Conservation (phyloP, 2,888 invertebrate genomes). For the Girardia tigrina region DNA sequence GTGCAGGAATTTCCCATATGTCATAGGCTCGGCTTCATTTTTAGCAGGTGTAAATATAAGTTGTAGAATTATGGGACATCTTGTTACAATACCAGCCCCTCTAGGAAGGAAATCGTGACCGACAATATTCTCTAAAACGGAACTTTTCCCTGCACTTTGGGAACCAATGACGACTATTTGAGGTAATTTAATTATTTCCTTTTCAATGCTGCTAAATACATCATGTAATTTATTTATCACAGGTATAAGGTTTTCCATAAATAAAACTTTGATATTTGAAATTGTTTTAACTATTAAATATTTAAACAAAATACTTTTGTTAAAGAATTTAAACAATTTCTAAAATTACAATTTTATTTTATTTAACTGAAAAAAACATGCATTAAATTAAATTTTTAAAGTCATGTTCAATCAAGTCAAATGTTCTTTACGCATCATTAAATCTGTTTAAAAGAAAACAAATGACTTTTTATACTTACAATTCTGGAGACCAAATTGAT, state of each 20-base stretch:
- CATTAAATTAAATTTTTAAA: no score
- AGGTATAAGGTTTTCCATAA: constrained; percentile 95
- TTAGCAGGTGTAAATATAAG: constrained; percentile 77
- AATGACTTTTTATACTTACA: no score
- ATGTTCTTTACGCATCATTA: no score
- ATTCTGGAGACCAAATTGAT: no score
- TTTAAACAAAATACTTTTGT: no score
- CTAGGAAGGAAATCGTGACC: constrained; percentile 90
- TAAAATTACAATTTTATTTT: no score
- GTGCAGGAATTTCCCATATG: constrained; percentile 92
- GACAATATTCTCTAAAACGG: constrained; percentile 90
- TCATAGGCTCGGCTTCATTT: constrained; percentile 55
- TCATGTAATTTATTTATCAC: constrained; percentile 98
- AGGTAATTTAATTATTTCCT: constrained; percentile 85
- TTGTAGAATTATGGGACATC: constrained; percentile 82
- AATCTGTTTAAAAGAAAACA: no score
- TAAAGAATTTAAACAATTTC: no score
- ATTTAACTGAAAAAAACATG: no score
- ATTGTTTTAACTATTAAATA: no score
- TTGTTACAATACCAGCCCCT: constrained; percentile 88
- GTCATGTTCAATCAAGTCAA: no score
- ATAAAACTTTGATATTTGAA: no score
- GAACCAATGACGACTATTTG: constrained; percentile 96
- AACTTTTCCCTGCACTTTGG: constrained; percentile 97
- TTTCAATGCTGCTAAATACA: constrained; percentile 94